Evolutionary conservation across 2,797 vertebrate species (phyloP), one percentile per base, ranked within the genome.

Genomic region (Epinephelus coioides): DNA sequence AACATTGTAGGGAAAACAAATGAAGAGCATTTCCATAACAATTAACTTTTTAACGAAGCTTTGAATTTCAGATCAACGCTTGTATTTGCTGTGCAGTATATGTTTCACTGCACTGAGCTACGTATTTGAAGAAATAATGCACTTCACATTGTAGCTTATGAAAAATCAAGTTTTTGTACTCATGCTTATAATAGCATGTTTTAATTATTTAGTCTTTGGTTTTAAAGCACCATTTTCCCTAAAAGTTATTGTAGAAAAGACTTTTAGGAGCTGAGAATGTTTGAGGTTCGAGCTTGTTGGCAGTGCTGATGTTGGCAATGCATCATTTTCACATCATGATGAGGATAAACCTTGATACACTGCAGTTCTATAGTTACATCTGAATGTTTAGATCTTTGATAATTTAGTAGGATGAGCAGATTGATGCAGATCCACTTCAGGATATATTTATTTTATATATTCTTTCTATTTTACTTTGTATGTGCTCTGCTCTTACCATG

Each of bases 211-310:
- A 49, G 10, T 53, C 43, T 23, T 40, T 72, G 17, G 19, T 17
- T 46, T 18, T 54, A 18, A 54, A 34, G 12, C 53, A 51, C 21
- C n/a, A 57, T 69, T 63, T 59, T 0, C 3, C 5, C 3, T 6
- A 18, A 25, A 19, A 53, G 19, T 21, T 1, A 12, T 25, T 67
- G 64, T 60, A 66, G 15, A 34, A 30, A 19, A 47, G 3, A 3
- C 12, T 53, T 61, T n/a, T 4, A 18, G 3, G 9, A 60, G 7
- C 10, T 23, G 2, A n/a, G 60, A 25, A 54, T 12, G 5, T n/a
- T 61, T 70, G 66, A 46, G 38, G 21, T 53, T 72, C 7, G 30
- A 46, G 19, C 44, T 23, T 50, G 40, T 63, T 43, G 56, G 49
- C 3, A 46, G 18, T 34, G 47, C 69, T 71, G n/a, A 53, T 19